A percentile compares a stretch with the other conserved stretches of the same genome.
These are phyloP conservation scores for Alsophila aescularia DNA, from an alignment of 2,888 invertebrate genomes.

Conservation along the genomic window DNA sequence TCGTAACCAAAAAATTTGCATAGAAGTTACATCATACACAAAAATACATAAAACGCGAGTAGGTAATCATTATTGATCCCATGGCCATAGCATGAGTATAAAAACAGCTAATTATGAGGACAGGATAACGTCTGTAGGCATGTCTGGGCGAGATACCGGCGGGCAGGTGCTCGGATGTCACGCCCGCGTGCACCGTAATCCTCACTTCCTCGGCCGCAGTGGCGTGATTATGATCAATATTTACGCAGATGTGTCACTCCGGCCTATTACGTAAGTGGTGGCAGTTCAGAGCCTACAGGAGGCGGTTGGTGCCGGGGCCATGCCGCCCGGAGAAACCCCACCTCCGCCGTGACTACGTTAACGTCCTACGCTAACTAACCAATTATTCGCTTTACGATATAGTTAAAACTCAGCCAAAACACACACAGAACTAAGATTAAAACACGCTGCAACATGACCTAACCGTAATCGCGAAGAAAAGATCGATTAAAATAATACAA, in stretches of 20 bases:
- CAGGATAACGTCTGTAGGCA: conserved; percentile 12
- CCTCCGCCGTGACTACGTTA: conserved; percentile 10
- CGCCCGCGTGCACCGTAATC: conserved; percentile 60
- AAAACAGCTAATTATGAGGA: too few species aligned
- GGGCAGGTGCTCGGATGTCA: conserved; percentile 55
- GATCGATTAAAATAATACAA: conserved; percentile 49
- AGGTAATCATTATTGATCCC: too few species aligned
- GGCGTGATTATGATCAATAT: conserved; percentile 78
- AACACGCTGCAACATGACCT: conserved; percentile 18
- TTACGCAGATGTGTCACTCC: conserved; percentile 74
- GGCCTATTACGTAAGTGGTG: conserved; percentile 68
- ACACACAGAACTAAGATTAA: background rate
- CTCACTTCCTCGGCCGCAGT: conserved; percentile 58
- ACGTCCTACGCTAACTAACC: conserved; percentile 32
- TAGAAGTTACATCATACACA: too few species aligned
- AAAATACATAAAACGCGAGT: too few species aligned
- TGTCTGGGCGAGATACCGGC: conserved; percentile 21
- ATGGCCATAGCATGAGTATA: too few species aligned
- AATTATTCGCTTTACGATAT: conserved; percentile 35
- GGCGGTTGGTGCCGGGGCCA: conserved; percentile 10
- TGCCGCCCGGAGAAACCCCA: conserved; percentile 22
- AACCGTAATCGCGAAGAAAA: conserved; percentile 29
- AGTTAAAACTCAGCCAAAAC: background rate
- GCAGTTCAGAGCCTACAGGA: conserved; percentile 46
- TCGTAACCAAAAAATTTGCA: too few species aligned